Conservation (phyloP, 2,113 vertebrate genomes). For the Platichthys stellatus region DNA sequence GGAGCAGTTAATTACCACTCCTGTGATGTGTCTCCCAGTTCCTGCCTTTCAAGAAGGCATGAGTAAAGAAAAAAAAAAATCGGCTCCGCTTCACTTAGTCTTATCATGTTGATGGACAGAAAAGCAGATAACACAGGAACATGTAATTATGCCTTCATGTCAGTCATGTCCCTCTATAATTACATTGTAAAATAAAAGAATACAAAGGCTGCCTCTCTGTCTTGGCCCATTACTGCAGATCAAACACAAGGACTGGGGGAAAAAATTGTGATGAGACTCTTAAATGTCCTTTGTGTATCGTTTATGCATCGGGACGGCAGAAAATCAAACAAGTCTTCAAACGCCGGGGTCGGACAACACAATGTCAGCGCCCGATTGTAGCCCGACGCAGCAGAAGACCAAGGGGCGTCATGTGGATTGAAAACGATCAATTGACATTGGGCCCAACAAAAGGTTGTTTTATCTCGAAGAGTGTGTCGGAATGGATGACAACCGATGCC, state of each 20-base stretch:
- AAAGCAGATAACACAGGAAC: slow-evolving; percentile 47
- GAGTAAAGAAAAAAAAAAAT: neutral
- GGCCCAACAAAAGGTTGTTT: neutral
- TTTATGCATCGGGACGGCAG: slow-evolving; percentile 16
- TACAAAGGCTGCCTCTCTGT: slow-evolving; percentile 21
- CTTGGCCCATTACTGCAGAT: slow-evolving; percentile 53
- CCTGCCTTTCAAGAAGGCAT: slow-evolving; percentile 24
- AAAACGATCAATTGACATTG: neutral
- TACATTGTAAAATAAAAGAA: slow-evolving; percentile 29
- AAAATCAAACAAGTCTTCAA: neutral
- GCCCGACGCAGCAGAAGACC: neutral
- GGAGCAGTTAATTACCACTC: slow-evolving; percentile 46
- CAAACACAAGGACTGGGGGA: slow-evolving; percentile 14
- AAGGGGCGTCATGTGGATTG: neutral
- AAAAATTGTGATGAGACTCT: slow-evolving; percentile 19
- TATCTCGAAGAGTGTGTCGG: too few relatives aligned
- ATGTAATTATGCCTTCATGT: slow-evolving; percentile 44
- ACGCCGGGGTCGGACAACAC: neutral
- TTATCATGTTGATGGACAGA: slow-evolving; percentile 40
- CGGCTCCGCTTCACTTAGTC: slow-evolving; percentile 13
- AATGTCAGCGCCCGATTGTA: too few relatives aligned
- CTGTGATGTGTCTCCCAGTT: slow-evolving; percentile 38
- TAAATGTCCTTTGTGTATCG: slow-evolving; percentile 15
- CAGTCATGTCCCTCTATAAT: slow-evolving; percentile 46
- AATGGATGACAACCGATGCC: too few relatives aligned